A percentile compares a stretch with the other conserved stretches of the same genome.
Conservation (phyloP, 2,113 vertebrate genomes). For the Tinamus guttatus region DNA sequence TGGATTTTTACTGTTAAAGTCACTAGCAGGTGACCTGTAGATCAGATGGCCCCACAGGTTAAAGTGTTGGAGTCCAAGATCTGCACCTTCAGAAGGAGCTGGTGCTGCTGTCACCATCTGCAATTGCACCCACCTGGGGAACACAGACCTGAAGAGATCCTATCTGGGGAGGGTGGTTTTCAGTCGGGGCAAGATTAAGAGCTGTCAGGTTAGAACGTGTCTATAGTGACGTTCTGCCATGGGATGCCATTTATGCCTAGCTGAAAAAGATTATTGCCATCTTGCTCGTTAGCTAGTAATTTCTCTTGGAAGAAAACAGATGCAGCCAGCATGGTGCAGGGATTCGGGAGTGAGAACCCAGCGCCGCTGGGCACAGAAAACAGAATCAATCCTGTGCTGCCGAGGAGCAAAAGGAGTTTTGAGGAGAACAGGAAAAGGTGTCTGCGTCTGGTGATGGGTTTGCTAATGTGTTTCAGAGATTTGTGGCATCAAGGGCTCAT, state of each 20-base stretch:
- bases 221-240: background rate
- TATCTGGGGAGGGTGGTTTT: background rate
- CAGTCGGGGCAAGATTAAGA: background rate
- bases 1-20: background rate
- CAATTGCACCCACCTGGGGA: background rate
- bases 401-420: accelerated
- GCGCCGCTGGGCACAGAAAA: background rate
- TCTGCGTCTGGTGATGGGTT: background rate
- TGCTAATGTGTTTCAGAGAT: background rate
- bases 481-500: accelerated
- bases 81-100: background rate
- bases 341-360: background rate
- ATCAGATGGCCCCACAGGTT: background rate
- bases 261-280: background rate
- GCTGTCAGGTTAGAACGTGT: background rate
- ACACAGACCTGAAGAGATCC: background rate
- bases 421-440: background rate
- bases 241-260: background rate
- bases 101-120: background rate
- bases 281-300: background rate
- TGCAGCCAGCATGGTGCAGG: background rate
- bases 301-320: background rate
- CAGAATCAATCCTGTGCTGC: background rate
- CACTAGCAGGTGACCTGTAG: background rate
- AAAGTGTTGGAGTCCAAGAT: background rate